Conservation (phyloP, 2,797 vertebrate species). For the Spondyliosoma cantharus region DNA sequence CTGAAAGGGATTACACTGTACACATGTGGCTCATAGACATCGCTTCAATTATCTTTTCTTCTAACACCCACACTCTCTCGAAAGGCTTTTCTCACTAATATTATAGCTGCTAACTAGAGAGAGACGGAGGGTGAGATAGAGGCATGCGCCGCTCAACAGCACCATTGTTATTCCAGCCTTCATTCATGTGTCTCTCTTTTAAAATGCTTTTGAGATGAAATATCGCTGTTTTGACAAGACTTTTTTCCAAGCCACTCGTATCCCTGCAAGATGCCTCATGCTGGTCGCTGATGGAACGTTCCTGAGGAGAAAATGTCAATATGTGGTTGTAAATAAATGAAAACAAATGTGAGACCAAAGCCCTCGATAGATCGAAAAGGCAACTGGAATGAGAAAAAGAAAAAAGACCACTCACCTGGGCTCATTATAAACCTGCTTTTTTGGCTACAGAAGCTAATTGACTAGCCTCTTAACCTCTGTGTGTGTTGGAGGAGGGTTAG, state of each 20-base stretch:
- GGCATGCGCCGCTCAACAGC: constrained; percentile 54
- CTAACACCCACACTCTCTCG: constrained; percentile 73
- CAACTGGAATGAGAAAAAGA: constrained; percentile 30
- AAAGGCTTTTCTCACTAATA: constrained; percentile 77
- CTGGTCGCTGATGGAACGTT: constrained; percentile 66
- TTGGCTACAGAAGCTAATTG: constrained; percentile 69
- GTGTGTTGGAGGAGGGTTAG: constrained; percentile 28
- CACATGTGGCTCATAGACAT: constrained; percentile 79
- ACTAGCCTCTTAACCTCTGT: constrained; percentile 48
- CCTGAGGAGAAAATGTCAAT: constrained; percentile 77
- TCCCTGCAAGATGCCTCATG: constrained; percentile 60
- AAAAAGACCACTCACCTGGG: constrained; percentile 55
- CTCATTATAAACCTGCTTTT: constrained; percentile 65
- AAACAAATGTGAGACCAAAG: constrained; percentile 75
- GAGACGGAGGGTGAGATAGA: constrained; percentile 55
- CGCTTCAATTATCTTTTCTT: constrained; percentile 79
- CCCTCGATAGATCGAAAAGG: constrained; percentile 56
- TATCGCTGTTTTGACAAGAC: constrained; percentile 78
- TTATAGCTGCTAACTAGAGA: constrained; percentile 75
- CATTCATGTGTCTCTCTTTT: constrained; percentile 67
- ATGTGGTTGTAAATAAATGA: constrained; percentile 77
- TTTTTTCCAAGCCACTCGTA: constrained; percentile 65
- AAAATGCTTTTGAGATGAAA: constrained; percentile 71
- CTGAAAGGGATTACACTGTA: constrained; percentile 76
- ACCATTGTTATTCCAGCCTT: constrained; percentile 60